Base-by-base conservation (phyloP, 1,140 invertebrate species). In the Tetramorium parvispinum region DNA sequence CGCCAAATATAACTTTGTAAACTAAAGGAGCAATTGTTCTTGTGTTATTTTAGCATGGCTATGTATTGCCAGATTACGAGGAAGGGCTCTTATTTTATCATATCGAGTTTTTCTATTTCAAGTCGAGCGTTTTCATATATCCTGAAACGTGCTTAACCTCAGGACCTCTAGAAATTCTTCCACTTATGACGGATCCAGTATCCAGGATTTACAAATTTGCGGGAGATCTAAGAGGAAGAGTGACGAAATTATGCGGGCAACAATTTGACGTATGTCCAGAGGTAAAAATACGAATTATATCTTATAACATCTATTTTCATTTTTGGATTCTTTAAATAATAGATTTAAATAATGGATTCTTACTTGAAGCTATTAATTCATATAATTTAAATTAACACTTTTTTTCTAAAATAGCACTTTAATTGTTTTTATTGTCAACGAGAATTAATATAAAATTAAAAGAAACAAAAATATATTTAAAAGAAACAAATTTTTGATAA, bases 41-140 rank as follows among this genome's bases (percentile, higher is more conserved):
- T 11, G 32, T 11, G 32, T 68, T 55, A 21, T 83, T 92, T 77
- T 55, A 95, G 94, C 92, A 95, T 82, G 94, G 94, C 11, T 95
- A 94, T 83, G 82, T 90, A 24, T 81, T 95, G 21, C 94, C 94
- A 46, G 91, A 94, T 75, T 87, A 68, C 24, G 85, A 91, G 18
- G 49, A 89, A 10, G 91, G 76, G 37, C 81, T 93, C 32, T 82
- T 93, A 32, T 95, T 92, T 85, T 93, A 91, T 63, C 78, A 91
- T 73, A 78, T 94, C 24, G 76, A 90, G 49, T 94, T 94, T 71
- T 70, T 86, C 6, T 70, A 87, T 3, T 70, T 88, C 6, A 86
- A 61, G 43, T 82, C 71, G 40, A 73, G 75, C 4, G 21, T 82
- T 73, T 92, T 91, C 7, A 85, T 61, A 43, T 94, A 94, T 89